Base-by-base conservation (phyloP, 1,140 invertebrate genomes). In the Heliconius hermathena region DNA sequence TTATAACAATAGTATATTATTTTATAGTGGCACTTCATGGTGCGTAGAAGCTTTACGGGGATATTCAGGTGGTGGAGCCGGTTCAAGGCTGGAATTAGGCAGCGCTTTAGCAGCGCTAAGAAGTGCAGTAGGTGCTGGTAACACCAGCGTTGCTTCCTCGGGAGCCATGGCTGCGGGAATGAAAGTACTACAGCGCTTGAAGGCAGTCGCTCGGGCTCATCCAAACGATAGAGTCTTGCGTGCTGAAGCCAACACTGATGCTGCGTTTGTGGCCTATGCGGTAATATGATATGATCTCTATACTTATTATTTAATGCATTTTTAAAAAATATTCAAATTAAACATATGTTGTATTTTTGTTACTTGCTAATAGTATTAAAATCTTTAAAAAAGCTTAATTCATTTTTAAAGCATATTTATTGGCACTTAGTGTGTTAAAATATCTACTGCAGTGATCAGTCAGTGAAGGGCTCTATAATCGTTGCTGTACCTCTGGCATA, bases 41-140 rank as follows among this genome's bases (percentile, higher is more conserved):
- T 95, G 94, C 73, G 93, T 94, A 70, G 94, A 95, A 79, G 93
- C 93, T 4, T 83, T 95, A 8, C 90, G 93, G 46, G 92, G 93
- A 0, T 94, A 92, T 74, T 89, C 88, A 5, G 91, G 92, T 76
- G 92, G 92, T 38, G 90, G 87, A 8, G 90, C 93, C 66, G 94
- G 93, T 36, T 92, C 92, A 20, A 86, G 93, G 9, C 84, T 95
- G 54, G 93, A 94, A 84, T 85, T 93, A 38, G 91, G 91, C 75
- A 92, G 88, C 16, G 93, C 94, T 66, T 88, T 92, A 38, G 89
- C 90, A 5, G 89, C 91, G 41, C 84, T 94, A 76, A 88, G 93
- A 4, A 76, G 84, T 81, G 81, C 87, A 76, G 73, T 86, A 1
- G 84, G 86, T 38, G 77, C 86, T 41, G 81, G 82, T 26, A 84